These are phyloP conservation scores for Monochamus saltuarius DNA, from an alignment of 1,140 invertebrate species.

Conservation along the genomic window DNA sequence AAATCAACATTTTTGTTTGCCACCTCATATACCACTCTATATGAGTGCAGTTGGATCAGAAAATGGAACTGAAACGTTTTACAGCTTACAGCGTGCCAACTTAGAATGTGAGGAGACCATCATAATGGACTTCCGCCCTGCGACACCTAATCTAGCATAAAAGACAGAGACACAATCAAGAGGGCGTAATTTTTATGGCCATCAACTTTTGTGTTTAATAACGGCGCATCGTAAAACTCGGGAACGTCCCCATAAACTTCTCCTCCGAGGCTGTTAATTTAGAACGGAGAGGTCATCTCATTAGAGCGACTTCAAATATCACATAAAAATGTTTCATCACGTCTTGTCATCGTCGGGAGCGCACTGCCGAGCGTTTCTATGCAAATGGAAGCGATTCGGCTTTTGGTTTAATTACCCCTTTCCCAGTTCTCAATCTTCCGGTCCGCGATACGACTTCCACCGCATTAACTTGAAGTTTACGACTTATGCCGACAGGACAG, in stretches of 20 bases:
- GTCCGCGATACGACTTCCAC: slow-evolving; percentile 13
- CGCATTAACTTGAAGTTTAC: slow-evolving; percentile 19
- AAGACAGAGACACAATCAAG: no score
- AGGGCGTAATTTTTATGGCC: background rate
- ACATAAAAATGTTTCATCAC: slow-evolving; percentile 31
- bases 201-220: slow-evolving; percentile 16
- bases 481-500: background rate
- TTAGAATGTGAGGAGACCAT: no score
- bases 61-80: no score
- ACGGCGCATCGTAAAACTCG: slow-evolving; percentile 25
- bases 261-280: slow-evolving; percentile 19
- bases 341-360: slow-evolving; percentile 9
- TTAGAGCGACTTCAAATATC: slow-evolving; percentile 18
- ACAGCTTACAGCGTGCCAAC: no score
- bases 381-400: slow-evolving; percentile 24
- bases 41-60: no score
- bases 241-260: slow-evolving; percentile 13
- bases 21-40: no score
- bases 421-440: slow-evolving; percentile 17
- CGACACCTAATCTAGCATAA: no score
- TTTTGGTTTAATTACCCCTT: slow-evolving; percentile 27
- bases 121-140: no score
- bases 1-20: no score
- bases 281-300: slow-evolving; percentile 24
- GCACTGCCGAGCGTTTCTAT: slow-evolving; percentile 12